phyloP scores from a whole-genome alignment of 1,140 invertebrate species.

The Drosophila murphyi region DNA sequence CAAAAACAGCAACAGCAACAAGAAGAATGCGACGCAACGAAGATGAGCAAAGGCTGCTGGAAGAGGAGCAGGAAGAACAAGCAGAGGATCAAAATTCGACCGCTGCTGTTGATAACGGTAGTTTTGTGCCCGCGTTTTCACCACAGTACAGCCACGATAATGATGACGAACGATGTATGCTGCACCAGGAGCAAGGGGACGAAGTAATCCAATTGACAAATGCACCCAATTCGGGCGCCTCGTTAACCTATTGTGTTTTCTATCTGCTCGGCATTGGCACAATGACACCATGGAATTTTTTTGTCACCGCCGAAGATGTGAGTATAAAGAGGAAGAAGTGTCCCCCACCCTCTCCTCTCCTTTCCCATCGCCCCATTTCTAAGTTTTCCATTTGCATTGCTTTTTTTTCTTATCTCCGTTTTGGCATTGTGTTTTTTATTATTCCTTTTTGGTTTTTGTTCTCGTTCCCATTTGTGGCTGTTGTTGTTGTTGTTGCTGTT shows the following conservation, averaged over 20 bases:
- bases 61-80: slow-evolving; percentile 10
- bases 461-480: background rate
- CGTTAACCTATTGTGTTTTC: slow-evolving; percentile 92
- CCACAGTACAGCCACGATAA: slow-evolving; percentile 17
- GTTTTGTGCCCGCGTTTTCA: slow-evolving; percentile 66
- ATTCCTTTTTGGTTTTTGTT: slow-evolving; percentile 8
- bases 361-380: slow-evolving; percentile 30
- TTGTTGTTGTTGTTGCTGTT: slow-evolving; percentile 10
- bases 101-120: background rate
- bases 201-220: slow-evolving; percentile 61
- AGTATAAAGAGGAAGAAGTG: slow-evolving; percentile 84
- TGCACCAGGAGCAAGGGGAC: slow-evolving; percentile 47
- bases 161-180: slow-evolving; percentile 43
- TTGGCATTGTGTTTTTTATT: slow-evolving; percentile 36
- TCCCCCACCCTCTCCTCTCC: slow-evolving; percentile 29
- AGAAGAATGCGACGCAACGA: slow-evolving; percentile 10
- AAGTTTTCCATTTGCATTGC: slow-evolving; percentile 25
- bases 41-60: slow-evolving; percentile 21
- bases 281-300: slow-evolving; percentile 97
- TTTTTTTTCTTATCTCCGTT: slow-evolving; percentile 51
- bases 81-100: slow-evolving; percentile 33
- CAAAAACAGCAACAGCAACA: background rate
- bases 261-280: slow-evolving; percentile 95
- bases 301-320: slow-evolving; percentile 97
- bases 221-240: slow-evolving; percentile 87